phyloP scores from a whole-genome alignment of 2,113 vertebrate genomes.

The Nannospalax galili region DNA sequence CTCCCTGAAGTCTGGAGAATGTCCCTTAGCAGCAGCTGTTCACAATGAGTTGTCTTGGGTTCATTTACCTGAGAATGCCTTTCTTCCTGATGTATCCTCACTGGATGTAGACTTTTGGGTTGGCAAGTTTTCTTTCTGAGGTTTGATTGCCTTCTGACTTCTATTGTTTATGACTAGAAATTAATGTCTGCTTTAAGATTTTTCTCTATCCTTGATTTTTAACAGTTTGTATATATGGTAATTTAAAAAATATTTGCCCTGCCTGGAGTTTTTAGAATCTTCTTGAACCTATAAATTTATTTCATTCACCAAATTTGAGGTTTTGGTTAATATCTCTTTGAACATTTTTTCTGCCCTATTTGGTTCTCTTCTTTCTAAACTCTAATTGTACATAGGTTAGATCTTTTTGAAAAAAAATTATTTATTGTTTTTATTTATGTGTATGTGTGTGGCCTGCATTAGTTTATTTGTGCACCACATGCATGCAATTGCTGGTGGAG shows the following conservation, averaged over 20 bases:
- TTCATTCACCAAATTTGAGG: neutral
- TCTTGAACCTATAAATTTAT: neutral
- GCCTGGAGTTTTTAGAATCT: neutral
- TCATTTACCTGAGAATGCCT: neutral
- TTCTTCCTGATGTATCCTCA: neutral
- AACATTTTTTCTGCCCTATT: neutral
- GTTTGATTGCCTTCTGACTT: neutral
- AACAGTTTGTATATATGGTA: neutral
- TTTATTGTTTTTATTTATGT: no score
- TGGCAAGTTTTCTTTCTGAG: neutral
- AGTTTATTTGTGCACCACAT: no score
- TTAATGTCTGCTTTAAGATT: neutral
- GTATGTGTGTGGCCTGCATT: no score
- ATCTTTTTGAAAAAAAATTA: no score
- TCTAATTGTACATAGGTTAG: neutral
- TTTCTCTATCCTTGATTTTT: neutral
- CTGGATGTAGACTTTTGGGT: neutral
- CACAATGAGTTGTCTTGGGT: neutral
- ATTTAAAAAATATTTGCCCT: neutral
- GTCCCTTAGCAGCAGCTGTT: neutral
- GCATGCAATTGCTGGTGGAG: no score
- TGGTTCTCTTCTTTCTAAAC: neutral
- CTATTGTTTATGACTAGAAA: neutral
- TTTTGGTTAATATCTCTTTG: neutral
- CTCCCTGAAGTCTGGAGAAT: neutral